These are phyloP conservation scores for Microcebus jonahi DNA, from an alignment of 2,113 vertebrate genomes.

Conservation along the genomic window DNA sequence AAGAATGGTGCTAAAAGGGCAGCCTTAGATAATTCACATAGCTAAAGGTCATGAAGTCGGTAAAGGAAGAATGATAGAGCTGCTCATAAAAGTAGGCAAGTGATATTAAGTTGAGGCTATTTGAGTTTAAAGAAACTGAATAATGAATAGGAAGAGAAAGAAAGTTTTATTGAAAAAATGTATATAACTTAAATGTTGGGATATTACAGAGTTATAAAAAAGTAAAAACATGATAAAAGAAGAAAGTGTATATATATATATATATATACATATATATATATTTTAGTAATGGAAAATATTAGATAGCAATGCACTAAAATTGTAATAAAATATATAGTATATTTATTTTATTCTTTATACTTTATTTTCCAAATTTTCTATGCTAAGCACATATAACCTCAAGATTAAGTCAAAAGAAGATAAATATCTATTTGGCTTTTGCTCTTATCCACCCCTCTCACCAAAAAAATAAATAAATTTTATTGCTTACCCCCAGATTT, in stretches of 20 bases:
- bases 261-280: conserved; percentile 23
- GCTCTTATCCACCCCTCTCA: neutral
- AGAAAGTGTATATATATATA: neutral
- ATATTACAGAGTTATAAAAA: conserved; percentile 44
- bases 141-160: conserved; percentile 13
- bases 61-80: conserved; percentile 49
- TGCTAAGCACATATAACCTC: neutral
- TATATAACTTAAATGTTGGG: neutral
- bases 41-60: conserved; percentile 65
- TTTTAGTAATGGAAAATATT: neutral
- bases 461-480: neutral
- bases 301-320: neutral
- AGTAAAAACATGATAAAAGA: conserved; percentile 37
- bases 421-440: neutral
- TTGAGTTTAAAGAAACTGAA: conserved; percentile 49
- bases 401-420: neutral
- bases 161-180: conserved; percentile 21
- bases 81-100: conserved; percentile 60
- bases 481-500: neutral
- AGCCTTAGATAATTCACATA: conserved; percentile 67
- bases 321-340: neutral
- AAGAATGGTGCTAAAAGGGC: conserved; percentile 71
- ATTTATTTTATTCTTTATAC: neutral
- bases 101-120: conserved; percentile 43
- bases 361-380: conserved; percentile 41